Evolutionary conservation across 2,888 invertebrate genomes (phyloP).

Genomic region (Ischnus inquisitorius): DNA sequence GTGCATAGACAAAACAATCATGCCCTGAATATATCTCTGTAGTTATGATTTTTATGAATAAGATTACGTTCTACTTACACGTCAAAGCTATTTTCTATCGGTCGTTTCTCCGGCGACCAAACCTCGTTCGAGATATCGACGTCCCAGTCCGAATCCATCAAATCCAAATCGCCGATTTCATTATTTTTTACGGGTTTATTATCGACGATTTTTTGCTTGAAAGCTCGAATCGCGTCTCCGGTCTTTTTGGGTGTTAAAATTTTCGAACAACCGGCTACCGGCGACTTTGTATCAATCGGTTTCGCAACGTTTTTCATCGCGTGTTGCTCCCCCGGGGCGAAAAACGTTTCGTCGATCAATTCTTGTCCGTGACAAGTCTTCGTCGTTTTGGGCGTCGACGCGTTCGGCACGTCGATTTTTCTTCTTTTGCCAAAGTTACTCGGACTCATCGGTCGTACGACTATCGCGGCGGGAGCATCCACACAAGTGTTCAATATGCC

Average conservation of each 20-base stretch:
- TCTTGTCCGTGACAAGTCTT: not conserved
- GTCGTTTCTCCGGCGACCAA: conserved; percentile 63
- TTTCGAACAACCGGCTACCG: conserved; percentile 12
- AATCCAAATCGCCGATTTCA: conserved; percentile 55
- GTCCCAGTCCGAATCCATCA: conserved; percentile 64
- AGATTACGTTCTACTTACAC: conserved; percentile 66
- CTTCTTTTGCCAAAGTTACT: not conserved
- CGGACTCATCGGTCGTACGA: not conserved
- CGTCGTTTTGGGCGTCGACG: conserved; percentile 25
- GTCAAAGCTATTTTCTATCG: conserved; percentile 71
- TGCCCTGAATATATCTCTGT: not conserved
- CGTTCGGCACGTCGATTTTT: not conserved
- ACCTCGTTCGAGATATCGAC: conserved; percentile 59
- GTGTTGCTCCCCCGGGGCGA: conserved; percentile 69
- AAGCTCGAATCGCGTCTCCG: not conserved
- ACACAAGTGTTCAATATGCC: conserved; percentile 43
- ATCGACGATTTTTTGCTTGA: conserved; percentile 34
- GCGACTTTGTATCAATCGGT: not conserved
- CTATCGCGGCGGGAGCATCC: conserved; percentile 6
- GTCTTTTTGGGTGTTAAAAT: not conserved
- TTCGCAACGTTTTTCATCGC: not conserved
- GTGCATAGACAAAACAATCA: not conserved
- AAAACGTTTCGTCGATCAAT: conserved; percentile 75
- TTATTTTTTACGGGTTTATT: conserved; percentile 2
- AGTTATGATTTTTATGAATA: not conserved